Percentiles rank a stretch among this genome's conserved stretches.
phyloP scores from a whole-genome alignment of 35 echinoderm and acorn worm genomes.

The Heliocidaris tuberculata region DNA sequence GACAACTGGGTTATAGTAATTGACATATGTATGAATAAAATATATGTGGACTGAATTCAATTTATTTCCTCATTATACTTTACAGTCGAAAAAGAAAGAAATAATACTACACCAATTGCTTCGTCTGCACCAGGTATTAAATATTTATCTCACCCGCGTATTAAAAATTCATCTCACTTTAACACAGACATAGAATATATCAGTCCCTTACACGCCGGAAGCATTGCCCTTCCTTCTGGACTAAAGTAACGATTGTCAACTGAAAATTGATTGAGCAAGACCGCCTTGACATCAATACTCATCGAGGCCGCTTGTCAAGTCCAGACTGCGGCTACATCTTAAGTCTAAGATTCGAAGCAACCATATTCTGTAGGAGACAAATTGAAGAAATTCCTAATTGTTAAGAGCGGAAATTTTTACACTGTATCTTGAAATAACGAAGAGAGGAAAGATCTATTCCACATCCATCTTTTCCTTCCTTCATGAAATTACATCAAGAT shows the following conservation, averaged over 20 bases:
- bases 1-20: background rate
- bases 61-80: background rate
- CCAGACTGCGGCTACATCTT: background rate
- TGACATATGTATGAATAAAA: background rate
- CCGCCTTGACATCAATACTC: background rate
- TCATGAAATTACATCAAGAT: background rate
- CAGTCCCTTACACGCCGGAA: background rate
- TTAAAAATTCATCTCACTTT: background rate
- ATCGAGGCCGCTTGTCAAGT: background rate
- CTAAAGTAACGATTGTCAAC: background rate
- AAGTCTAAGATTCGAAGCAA: background rate
- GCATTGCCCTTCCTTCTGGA: background rate
- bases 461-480: background rate
- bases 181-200: background rate
- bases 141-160: background rate
- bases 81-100: background rate
- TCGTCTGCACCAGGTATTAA: background rate
- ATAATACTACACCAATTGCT: background rate
- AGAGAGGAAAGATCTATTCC: background rate
- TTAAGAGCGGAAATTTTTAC: too few relatives aligned
- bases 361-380: background rate
- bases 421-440: too few relatives aligned
- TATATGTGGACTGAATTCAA: slow-evolving; percentile 4
- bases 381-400: too few relatives aligned
- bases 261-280: background rate